A percentile compares a stretch with the other conserved stretches of the same genome.
Conservation (phyloP, 2,113 vertebrate species). For the Cyphomyrus plagiostoma region DNA sequence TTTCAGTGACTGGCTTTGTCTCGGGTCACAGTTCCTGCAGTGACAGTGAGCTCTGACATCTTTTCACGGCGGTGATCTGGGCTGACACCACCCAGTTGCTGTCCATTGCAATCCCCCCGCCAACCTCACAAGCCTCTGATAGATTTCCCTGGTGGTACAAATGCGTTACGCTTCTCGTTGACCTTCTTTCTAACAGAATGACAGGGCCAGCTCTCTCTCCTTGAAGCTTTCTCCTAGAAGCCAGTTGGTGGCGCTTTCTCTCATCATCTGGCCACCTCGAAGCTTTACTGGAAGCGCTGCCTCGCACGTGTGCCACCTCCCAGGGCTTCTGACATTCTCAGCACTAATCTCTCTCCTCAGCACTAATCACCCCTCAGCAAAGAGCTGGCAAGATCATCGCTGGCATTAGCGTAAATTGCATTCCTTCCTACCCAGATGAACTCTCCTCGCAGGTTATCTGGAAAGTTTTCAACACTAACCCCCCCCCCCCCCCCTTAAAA, state of each 20-base stretch:
- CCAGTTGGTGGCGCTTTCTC: neutral
- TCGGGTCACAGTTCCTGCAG: neutral
- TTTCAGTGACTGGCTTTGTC: neutral
- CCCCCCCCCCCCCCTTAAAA: neutral
- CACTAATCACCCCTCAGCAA: neutral
- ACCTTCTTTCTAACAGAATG: neutral
- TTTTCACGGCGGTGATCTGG: neutral
- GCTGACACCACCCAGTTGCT: neutral
- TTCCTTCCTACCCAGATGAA: neutral
- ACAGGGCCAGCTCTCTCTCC: neutral
- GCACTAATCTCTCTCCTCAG: neutral
- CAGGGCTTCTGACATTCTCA: neutral
- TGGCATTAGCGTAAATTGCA: neutral
- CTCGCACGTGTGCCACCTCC: neutral
- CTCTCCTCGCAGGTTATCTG: neutral
- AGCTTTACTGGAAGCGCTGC: neutral
- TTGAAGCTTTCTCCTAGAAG: neutral
- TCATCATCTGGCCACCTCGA: neutral
- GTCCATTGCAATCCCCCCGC: neutral
- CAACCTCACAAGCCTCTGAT: neutral
- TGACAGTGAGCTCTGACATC: neutral
- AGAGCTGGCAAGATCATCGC: neutral
- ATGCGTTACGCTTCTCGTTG: neutral
- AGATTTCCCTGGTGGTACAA: neutral
- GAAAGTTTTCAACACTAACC: neutral